Conservation (phyloP, 2,888 invertebrate species). For the Xestobium rufovillosum region DNA sequence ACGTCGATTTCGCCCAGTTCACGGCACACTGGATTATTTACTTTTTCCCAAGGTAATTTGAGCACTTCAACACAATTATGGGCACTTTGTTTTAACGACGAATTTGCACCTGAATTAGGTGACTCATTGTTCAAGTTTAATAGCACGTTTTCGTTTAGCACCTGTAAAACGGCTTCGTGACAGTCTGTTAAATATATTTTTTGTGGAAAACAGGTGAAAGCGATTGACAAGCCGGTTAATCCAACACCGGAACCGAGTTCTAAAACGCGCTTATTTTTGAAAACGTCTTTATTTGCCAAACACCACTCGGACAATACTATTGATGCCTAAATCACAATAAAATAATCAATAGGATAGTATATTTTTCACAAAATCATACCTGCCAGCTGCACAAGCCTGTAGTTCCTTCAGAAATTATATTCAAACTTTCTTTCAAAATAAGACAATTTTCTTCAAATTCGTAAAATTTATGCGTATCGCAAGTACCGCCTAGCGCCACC, state of each 20-base stretch:
- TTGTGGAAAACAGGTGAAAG: conserved; percentile 48
- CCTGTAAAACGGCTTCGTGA: conserved; percentile 56
- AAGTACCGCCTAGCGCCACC: conserved; percentile 41
- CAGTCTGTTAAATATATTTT: conserved; percentile 61
- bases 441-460: conserved; percentile 44
- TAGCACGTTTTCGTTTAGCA: conserved; percentile 54
- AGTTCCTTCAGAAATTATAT: conserved; percentile 68
- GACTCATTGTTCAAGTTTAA: conserved; percentile 46
- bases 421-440: conserved; percentile 61
- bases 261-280: conserved; percentile 52
- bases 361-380: conserved; percentile 43
- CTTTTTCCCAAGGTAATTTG: conserved; percentile 47
- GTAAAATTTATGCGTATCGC: conserved; percentile 59
- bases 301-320: conserved; percentile 66
- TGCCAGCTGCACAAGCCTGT: conserved; percentile 77
- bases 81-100: conserved; percentile 8
- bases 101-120: conserved; percentile 6
- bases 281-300: conserved; percentile 46
- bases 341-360: conserved; percentile 10
- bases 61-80: conserved; percentile 29
- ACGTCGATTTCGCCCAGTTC: conserved; percentile 40
- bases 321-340: conserved; percentile 52
- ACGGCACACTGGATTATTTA: conserved; percentile 35
- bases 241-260: conserved; percentile 77
- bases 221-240: conserved; percentile 58